A percentile compares a stretch with the other conserved stretches of the same genome.
Evolutionary conservation across 2,113 vertebrate genomes (phyloP).

Genomic region (Stictonetta naevosa): DNA sequence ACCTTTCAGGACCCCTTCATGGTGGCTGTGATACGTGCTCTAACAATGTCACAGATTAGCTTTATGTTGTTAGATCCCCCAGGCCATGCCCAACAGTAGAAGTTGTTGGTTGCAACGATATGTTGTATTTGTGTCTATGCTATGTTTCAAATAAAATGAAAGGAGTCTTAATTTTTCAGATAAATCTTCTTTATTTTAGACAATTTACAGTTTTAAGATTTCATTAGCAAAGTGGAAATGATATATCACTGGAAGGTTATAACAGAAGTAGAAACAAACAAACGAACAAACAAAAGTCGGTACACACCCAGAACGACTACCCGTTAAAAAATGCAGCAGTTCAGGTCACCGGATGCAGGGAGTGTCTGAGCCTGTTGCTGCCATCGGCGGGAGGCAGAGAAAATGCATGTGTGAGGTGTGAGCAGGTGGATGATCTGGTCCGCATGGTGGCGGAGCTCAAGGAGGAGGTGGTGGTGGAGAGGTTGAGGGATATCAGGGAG

Average conservation of each 20-base stretch:
- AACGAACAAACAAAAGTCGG: no score
- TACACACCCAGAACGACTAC: no score
- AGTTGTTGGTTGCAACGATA: neutral
- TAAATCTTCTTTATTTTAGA: neutral
- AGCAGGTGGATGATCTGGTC: no score
- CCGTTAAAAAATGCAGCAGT: no score
- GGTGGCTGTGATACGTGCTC: neutral
- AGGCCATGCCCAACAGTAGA: neutral
- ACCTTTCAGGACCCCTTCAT: neutral
- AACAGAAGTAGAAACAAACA: neutral
- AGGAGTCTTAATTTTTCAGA: neutral
- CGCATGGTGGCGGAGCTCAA: no score
- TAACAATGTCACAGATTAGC: no score
- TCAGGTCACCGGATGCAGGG: no score
- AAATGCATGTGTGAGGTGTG: no score
- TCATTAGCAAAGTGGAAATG: neutral
- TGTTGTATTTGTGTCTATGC: neutral
- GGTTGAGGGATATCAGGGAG: no score
- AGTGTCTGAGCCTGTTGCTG: no score
- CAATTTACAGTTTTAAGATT: neutral
- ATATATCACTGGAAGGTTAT: neutral
- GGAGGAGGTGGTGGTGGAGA: no score
- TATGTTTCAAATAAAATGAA: neutral
- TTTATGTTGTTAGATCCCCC: neutral
- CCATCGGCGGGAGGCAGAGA: no score